Percentiles rank a stretch among this genome's conserved stretches.
Evolutionary conservation across 2,888 invertebrate genomes (phyloP).

Genomic region (Hofmannophila pseudospretella): DNA sequence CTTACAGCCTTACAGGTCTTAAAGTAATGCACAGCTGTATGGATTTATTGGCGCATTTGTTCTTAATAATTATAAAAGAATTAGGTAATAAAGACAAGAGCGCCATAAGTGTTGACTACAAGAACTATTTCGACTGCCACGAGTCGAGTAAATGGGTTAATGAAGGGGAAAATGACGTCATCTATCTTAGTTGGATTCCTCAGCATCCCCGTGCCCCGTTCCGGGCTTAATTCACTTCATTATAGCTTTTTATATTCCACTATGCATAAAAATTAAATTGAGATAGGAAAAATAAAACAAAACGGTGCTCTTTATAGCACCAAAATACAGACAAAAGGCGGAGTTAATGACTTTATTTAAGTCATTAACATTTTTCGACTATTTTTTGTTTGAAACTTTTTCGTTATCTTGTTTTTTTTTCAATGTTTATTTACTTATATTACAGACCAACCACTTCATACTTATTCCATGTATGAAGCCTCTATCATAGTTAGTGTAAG

Average conservation of each 20-base stretch:
- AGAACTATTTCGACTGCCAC: constrained; percentile 52
- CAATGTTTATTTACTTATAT: neutral
- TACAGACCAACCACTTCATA: too few species aligned
- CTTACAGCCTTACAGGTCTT: too few species aligned
- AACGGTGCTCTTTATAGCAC: constrained; percentile 5
- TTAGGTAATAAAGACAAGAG: too few species aligned
- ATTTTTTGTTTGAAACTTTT: neutral
- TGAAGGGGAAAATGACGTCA: constrained; percentile 69
- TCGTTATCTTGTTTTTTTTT: neutral
- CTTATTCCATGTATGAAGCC: too few species aligned
- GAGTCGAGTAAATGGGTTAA: constrained; percentile 64
- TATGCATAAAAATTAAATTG: constrained; percentile 32
- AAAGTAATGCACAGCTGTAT: too few species aligned
- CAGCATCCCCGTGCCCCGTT: constrained; percentile 45
- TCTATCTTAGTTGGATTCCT: constrained; percentile 69
- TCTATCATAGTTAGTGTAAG: too few species aligned
- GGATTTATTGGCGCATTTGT: too few species aligned
- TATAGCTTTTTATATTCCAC: constrained; percentile 48
- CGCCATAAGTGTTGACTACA: constrained; percentile 32
- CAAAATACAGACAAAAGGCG: constrained; percentile 9
- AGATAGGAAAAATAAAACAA: constrained; percentile 25
- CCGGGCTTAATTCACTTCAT: constrained; percentile 61
- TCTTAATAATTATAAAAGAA: too few species aligned
- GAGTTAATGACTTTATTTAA: constrained; percentile 9
- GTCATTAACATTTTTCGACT: neutral